Conservation (phyloP, 2,797 vertebrate species). For the Smutsia temminckii region DNA sequence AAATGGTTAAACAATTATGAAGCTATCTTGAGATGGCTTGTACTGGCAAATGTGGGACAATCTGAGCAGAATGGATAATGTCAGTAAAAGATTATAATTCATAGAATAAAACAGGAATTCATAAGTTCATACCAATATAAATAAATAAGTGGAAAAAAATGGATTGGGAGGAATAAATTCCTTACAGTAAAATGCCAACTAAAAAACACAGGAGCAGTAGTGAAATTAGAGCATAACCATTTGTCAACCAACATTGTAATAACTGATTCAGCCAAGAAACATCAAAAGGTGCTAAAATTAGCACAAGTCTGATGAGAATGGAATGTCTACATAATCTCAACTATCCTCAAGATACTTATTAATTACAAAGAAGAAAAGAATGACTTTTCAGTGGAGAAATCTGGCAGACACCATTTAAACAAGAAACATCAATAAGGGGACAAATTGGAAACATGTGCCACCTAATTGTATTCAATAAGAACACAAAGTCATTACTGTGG, state of each 20-base stretch:
- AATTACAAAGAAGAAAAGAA: background rate
- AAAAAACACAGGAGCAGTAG: background rate
- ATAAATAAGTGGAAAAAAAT: slow-evolving; percentile 9
- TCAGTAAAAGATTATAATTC: background rate
- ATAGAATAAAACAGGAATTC: background rate
- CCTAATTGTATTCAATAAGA: background rate
- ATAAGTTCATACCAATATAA: background rate
- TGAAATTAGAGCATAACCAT: slow-evolving; percentile 32
- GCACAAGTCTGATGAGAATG: background rate
- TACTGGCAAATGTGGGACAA: background rate
- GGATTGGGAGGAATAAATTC: background rate
- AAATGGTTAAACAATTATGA: slow-evolving; percentile 16
- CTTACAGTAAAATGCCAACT: background rate
- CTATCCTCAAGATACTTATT: background rate
- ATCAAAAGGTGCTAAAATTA: slow-evolving; percentile 20
- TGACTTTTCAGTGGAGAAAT: background rate
- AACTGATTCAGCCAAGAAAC: slow-evolving; percentile 1
- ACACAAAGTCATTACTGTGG: background rate
- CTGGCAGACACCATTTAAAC: background rate
- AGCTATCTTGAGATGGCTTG: background rate
- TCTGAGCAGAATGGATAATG: background rate
- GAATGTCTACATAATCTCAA: background rate
- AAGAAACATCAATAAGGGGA: background rate
- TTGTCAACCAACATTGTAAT: background rate
- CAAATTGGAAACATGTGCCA: background rate